A percentile compares a stretch with the other conserved stretches of the same genome.
Evolutionary conservation across 2,888 invertebrate species (phyloP).

Genomic region (Metallyticus violacea): DNA sequence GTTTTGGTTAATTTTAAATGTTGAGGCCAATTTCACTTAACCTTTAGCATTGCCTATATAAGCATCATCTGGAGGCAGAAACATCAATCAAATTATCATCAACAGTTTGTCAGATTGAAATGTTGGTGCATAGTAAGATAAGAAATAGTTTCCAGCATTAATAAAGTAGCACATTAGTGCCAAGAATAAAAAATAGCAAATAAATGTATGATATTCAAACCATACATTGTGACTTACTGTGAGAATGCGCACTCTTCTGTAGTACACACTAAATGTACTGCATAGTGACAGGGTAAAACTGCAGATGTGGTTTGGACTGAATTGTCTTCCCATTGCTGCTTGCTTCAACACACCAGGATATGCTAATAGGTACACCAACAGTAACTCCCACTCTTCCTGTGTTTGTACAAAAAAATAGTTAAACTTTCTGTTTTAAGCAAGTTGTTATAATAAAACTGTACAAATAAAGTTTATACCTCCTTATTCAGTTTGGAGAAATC

Average conservation of each 20-base stretch:
- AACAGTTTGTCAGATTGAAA: too few species aligned
- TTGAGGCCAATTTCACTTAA: too few species aligned
- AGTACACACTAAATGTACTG: constrained; percentile 69
- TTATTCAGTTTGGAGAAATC: constrained; percentile 51
- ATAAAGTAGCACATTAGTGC: too few species aligned
- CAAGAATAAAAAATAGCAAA: too few species aligned
- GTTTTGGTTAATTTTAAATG: too few species aligned
- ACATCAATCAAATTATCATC: too few species aligned
- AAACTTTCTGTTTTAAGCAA: not conserved
- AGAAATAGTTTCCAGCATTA: too few species aligned
- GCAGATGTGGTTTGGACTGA: constrained; percentile 63
- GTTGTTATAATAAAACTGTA: not conserved
- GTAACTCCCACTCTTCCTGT: constrained; percentile 75
- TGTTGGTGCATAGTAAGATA: too few species aligned
- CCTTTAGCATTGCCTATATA: too few species aligned
- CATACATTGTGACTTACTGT: constrained; percentile 59
- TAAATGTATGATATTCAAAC: too few species aligned
- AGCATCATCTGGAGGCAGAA: too few species aligned
- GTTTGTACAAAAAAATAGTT: constrained; percentile 41
- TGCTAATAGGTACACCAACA: constrained; percentile 64
- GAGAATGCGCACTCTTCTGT: constrained; percentile 65
- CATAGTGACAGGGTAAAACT: constrained; percentile 62
- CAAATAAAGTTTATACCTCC: not conserved
- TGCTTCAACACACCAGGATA: constrained; percentile 57
- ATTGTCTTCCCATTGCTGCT: constrained; percentile 41